phyloP scores from a whole-genome alignment of 30 jellyfish, hydroid and myxozoan genomes.

The Chironex yamaguchii region DNA sequence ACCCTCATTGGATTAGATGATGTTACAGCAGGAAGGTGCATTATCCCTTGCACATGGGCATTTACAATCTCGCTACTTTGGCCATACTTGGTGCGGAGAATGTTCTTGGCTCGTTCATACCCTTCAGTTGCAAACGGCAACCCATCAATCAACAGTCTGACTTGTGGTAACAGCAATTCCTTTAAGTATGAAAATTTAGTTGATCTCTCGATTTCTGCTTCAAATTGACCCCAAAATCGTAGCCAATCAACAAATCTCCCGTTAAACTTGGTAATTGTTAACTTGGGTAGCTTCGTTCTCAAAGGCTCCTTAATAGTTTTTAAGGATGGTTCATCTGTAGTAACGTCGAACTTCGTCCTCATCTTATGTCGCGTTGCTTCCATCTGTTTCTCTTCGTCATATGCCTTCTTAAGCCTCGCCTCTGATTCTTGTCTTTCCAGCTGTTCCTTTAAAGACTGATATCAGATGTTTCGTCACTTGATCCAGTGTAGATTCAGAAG shows the following conservation, averaged over 20 bases:
- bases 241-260: conserved; percentile 66
- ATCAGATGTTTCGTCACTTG: no score
- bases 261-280: conserved; percentile 42
- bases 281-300: conserved; percentile 45
- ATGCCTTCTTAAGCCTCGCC: no score
- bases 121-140: conserved; percentile 64
- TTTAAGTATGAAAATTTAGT: conserved; percentile 57
- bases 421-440: no score
- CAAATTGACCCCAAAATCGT: conserved; percentile 62
- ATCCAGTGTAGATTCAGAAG: no score
- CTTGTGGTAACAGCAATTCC: conserved; percentile 55
- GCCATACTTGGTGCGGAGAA: conserved; percentile 64
- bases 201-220: conserved; percentile 42
- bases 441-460: no score
- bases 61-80: conserved; percentile 61
- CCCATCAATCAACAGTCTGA: conserved; percentile 25
- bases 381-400: no score
- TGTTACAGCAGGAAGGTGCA: conserved; percentile 57
- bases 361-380: no score
- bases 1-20: conserved; percentile 46
- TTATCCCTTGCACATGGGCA: conserved; percentile 69
- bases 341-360: no score
- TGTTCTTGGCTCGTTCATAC: conserved; percentile 75
- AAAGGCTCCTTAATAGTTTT: conserved; percentile 10
- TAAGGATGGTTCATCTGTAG: no score